These are phyloP conservation scores for Cosmia trapezina DNA, from an alignment of 2,888 invertebrate species.

Conservation along the genomic window DNA sequence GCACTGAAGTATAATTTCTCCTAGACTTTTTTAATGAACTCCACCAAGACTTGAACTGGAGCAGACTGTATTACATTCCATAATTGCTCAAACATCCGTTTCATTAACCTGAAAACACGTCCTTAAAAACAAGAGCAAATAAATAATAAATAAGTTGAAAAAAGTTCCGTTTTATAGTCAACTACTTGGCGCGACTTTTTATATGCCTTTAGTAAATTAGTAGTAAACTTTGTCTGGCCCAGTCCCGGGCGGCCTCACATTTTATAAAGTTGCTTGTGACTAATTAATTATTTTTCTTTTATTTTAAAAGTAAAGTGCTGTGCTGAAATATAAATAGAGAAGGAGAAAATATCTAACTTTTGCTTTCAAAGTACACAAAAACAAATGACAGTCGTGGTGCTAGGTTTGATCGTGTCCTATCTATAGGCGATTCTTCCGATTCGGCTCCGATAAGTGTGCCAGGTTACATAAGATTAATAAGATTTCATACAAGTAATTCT, in stretches of 20 bases:
- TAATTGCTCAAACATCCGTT: slow-evolving; percentile 20
- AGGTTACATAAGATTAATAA: too few relatives aligned
- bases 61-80: slow-evolving; percentile 1
- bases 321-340: slow-evolving; percentile 7
- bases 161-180: slow-evolving; percentile 59
- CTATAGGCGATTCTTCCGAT: too few relatives aligned
- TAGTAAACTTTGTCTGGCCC: slow-evolving; percentile 65
- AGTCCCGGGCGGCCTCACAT: slow-evolving; percentile 20
- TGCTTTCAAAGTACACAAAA: background rate
- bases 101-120: slow-evolving; percentile 25
- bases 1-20: background rate
- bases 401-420: background rate
- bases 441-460: too few relatives aligned
- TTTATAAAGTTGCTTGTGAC: slow-evolving; percentile 51
- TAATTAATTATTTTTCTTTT: slow-evolving; percentile 62
- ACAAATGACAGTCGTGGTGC: slow-evolving; percentile 10
- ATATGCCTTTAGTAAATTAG: slow-evolving; percentile 71
- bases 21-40: background rate
- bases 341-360: background rate
- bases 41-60: background rate
- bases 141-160: slow-evolving; percentile 57
- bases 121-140: slow-evolving; percentile 31
- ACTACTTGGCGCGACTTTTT: slow-evolving; percentile 67
- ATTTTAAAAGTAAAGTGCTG: slow-evolving; percentile 35
- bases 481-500: too few relatives aligned